Evolutionary conservation across 2,113 vertebrate species (phyloP), one percentile per base, ranked within the genome.

Genomic region (Rhagologus leucostigma): DNA sequence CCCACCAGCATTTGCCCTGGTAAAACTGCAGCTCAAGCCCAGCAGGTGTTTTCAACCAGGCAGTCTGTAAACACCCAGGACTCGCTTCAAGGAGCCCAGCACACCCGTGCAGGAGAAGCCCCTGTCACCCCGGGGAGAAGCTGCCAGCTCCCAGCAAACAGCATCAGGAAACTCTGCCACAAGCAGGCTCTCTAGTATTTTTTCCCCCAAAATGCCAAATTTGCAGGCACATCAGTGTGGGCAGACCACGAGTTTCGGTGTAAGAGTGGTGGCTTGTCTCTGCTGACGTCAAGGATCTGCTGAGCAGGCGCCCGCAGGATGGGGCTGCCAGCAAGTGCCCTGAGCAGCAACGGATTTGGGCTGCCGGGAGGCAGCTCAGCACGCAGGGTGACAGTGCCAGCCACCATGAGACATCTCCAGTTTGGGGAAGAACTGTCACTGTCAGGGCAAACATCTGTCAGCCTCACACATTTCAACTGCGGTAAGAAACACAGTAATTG

Each of bases 111-210:
- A 84, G 62, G 17, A 91, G 57, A 71, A 94, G 37, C 11, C 23
- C 42, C 46, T 19, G 4, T n/a, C 1, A 0, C 3, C 26, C 22
- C 0, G 0, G 10, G 13, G 6, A 84, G 52, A 19, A 89, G 37
- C 55, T 9, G 2, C 44, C 65, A 37, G 49, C 5, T 12, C 42
- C 17, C 56, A 57, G 50, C 41, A 75, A 90, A 64, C 22, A 80
- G 47, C 74, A 87, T 49, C 33, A 82, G 26, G 7, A 75, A 85
- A 33, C 49, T 27, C 68, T 65, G 50, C 22, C 81, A 74, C 32
- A 57, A 55, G 23, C 62, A 83, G 32, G 8, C 27, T 42, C 17
- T 63, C 44, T 23, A 0, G 1, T 1, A 6, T 11, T 9, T 22
- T 47, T 23, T 5, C 2, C 7, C 53, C 19, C 52, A n/a, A 39